Percentiles rank a stretch among this genome's conserved stretches.
Evolutionary conservation across 2,888 invertebrate species (phyloP).

Genomic region (Eupithecia inturbata): DNA sequence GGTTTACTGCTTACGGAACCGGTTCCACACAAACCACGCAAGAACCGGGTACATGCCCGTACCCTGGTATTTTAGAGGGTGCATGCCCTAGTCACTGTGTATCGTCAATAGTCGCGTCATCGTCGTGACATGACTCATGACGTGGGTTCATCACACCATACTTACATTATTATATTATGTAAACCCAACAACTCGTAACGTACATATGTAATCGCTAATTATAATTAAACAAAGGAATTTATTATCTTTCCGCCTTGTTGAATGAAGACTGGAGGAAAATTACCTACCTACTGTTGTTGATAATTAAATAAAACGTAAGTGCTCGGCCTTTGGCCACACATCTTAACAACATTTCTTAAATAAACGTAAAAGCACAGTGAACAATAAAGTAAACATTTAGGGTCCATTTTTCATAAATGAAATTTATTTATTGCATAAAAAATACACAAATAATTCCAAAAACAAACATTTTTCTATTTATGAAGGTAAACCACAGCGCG

Average conservation of each 20-base stretch:
- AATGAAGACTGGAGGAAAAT: neutral
- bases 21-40: too few relatives aligned
- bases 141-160: neutral
- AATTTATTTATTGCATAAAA: too few relatives aligned
- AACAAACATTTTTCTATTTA: too few relatives aligned
- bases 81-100: too few relatives aligned
- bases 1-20: too few relatives aligned
- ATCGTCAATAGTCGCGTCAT: neutral
- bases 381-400: neutral
- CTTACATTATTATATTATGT: slow-evolving; percentile 8
- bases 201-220: slow-evolving; percentile 29
- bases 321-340: neutral
- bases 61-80: too few relatives aligned
- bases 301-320: neutral
- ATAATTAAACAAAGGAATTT: slow-evolving; percentile 28
- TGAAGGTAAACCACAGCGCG: too few relatives aligned
- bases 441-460: too few relatives aligned
- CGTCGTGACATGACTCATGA: slow-evolving; percentile 7
- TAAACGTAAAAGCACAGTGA: neutral
- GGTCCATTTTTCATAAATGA: neutral
- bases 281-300: neutral
- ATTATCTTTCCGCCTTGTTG: slow-evolving; percentile 16
- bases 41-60: too few relatives aligned
- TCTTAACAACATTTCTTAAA: neutral
- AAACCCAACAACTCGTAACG: slow-evolving; percentile 24